Evolutionary conservation across 2,797 vertebrate species (phyloP).

Genomic region (Salmo trutta): DNA sequence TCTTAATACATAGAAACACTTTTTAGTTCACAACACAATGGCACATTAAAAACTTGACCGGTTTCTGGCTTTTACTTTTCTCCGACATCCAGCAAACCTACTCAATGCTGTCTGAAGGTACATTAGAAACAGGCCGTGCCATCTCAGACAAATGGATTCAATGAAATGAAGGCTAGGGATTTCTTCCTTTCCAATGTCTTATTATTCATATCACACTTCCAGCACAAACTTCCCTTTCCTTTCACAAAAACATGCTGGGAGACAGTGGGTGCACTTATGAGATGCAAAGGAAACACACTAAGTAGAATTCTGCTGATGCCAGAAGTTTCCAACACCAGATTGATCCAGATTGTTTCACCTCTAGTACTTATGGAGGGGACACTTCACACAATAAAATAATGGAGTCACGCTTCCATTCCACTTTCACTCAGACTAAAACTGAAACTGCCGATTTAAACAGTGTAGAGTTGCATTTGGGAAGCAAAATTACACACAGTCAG

Average conservation of each 20-base stretch:
- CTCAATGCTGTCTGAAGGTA: background rate
- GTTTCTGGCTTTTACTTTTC: no score
- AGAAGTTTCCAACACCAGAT: slow-evolving; percentile 35
- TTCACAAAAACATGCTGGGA: background rate
- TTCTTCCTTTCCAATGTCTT: slow-evolving; percentile 14
- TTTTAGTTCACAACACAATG: slow-evolving; percentile 24
- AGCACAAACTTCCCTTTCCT: background rate
- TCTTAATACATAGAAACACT: slow-evolving; percentile 44
- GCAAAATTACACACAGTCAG: slow-evolving; percentile 25
- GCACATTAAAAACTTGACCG: slow-evolving; percentile 30
- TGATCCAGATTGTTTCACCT: background rate
- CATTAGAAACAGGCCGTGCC: background rate
- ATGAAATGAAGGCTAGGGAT: background rate
- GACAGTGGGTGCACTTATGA: slow-evolving; percentile 6
- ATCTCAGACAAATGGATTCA: no score
- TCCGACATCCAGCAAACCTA: background rate
- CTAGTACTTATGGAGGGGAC: background rate
- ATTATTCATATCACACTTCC: slow-evolving; percentile 14
- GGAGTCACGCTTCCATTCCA: background rate
- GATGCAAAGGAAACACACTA: slow-evolving; percentile 27
- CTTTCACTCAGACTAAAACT: background rate
- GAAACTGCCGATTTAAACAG: background rate
- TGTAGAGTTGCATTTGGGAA: slow-evolving; percentile 13
- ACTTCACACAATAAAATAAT: background rate
- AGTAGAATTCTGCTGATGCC: slow-evolving; percentile 43